Evolutionary conservation across 2,888 invertebrate genomes (phyloP), one percentile per base, ranked within the genome.

Genomic region (Osmoderma eremita): DNA sequence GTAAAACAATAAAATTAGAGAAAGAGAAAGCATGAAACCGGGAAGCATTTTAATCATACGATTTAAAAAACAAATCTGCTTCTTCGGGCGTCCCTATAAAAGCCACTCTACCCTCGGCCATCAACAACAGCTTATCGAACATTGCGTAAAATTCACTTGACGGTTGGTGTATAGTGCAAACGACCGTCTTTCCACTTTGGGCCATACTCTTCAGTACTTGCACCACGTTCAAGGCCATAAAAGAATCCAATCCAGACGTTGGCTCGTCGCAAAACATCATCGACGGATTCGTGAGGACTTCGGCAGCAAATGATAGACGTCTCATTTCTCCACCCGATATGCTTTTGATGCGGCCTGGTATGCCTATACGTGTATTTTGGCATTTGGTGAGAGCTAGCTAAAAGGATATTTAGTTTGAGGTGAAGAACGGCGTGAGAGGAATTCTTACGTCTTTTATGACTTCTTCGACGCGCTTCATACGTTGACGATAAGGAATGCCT

Each of bases 191-290:
- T 20, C 96, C 95, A 75, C 90, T 90, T 75, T 88, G 88, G 0
- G 92, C 90, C 65, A 93, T 82, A 41, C 88, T 86, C 81, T 91
- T 92, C 45, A 93, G 82, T 54, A 93, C 91, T 81, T 92, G 90
- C 15, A 96, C 90, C 1, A 98, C 95, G 81, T 93, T 96, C 78
- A 94, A 91, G 0, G 98, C 98, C 95, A 97, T 98, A 77, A 93
- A 97, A 0, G 97, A 96, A 82, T 98, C 98, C 66, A 98, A 84
- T 1, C 98, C 97, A 0, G 97, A 97, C 0, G 98, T 98, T 0
- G 98, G 98, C 78, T 98, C 98, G 78, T 98, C 98, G 80, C 97
- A 97, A 80, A 98, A 95, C 87, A 98, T 89, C 48, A 98, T 84
- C 0, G 95, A 91, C 0, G 98, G 98, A 84, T 98, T 94, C 0